phyloP scores from a whole-genome alignment of 2,797 vertebrate species.

The Gila robusta region DNA sequence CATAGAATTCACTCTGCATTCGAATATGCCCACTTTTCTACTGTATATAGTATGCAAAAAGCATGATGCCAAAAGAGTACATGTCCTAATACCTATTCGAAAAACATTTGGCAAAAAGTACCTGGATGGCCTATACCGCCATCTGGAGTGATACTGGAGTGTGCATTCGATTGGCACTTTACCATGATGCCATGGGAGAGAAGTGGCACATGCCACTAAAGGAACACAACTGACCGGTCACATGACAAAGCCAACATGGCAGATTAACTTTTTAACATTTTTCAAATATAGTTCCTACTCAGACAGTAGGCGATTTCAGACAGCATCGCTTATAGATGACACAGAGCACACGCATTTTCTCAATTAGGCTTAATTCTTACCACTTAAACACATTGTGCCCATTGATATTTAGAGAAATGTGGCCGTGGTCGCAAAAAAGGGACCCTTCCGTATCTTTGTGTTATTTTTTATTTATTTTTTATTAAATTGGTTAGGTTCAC shows the following conservation, averaged over 20 bases:
- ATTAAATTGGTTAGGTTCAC: not conserved
- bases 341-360: not conserved
- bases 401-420: slow-evolving; percentile 14
- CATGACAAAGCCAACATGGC: not conserved
- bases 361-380: not conserved
- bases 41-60: not conserved
- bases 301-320: not conserved
- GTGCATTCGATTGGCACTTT: not conserved
- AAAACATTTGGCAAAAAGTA: not conserved
- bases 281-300: not conserved
- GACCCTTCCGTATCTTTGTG: not conserved
- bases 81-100: not conserved
- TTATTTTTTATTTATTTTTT: not conserved
- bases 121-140: not conserved
- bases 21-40: not conserved
- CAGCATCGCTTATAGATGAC: not conserved
- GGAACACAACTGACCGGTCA: not conserved
- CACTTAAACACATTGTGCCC: not conserved
- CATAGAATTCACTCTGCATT: not conserved
- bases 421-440: not conserved
- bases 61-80: not conserved
- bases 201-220: not conserved
- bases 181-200: not conserved
- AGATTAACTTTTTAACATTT: not conserved
- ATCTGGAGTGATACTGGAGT: not conserved